Evolutionary conservation across 2,888 invertebrate species (phyloP), one percentile per base, ranked within the genome.

Genomic region (Ophioninae sp.): DNA sequence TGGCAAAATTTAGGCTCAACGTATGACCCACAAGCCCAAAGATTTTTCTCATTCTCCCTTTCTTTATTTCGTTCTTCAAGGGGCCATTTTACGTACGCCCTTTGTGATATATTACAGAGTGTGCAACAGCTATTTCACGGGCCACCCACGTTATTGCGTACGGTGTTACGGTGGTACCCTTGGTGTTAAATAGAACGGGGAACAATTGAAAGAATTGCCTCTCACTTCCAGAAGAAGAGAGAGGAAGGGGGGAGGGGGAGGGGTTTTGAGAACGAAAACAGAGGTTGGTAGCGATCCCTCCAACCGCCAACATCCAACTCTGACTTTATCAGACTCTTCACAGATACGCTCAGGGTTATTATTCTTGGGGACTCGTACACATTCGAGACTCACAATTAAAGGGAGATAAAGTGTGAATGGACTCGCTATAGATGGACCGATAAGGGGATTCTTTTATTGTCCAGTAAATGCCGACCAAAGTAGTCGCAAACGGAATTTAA

Each of bases 191-290:
- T 81, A 79, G 79, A 81, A 81, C 72, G 72, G 84, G 79, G 75
- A 84, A 84, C 84, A 84, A 84, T 84, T 81, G 84, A 72, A 81
- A 81, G 84, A 84, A 81, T 81, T 75, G 81, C 75, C 81, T 76
- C 84, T 68, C 79, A 72, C 79, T 79, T 69, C 58, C 41, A 72
- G 61, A 61, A 59, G 69, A 44, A 41, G 22, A 72, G 30, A 67
- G 67, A 51, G 65, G 65, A 64, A 22, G 41, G 30, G 17, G 73
- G 23, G 41, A 61, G 30, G 17, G 73, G 23, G 20, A 7, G 63
- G 51, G 41, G 39, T 23, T 58, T 44, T 17, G 56, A 23, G 30
- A 58, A 58, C 37, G 41, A 67, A 41, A 30, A 7, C 51, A 65
- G 59, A 41, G 59, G 58, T 30, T 64, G 63, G 79, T 79, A 79